phyloP scores from a whole-genome alignment of 1,140 invertebrate species.

The Drepana arcuata region DNA sequence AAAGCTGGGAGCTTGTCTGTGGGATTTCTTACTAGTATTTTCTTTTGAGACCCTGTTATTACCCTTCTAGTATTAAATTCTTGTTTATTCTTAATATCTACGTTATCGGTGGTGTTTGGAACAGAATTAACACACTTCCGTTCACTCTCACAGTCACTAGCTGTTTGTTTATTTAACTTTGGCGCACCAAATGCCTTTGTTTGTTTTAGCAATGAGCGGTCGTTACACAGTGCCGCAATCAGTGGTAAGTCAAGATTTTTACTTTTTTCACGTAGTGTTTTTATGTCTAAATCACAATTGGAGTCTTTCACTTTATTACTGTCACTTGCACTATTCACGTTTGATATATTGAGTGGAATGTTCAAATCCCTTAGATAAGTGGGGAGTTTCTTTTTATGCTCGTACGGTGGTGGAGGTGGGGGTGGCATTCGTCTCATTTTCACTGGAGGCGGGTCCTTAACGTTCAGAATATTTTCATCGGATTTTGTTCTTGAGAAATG shows the following conservation, averaged over 20 bases:
- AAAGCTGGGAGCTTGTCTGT: conserved; percentile 60
- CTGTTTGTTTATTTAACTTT: conserved; percentile 72
- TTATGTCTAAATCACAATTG: conserved; percentile 80
- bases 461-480: conserved; percentile 84
- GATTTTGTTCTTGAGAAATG: conserved; percentile 79
- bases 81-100: conserved; percentile 59
- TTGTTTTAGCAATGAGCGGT: conserved; percentile 86
- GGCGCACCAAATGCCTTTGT: conserved; percentile 86
- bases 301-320: conserved; percentile 41
- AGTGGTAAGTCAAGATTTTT: conserved; percentile 89
- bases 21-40: conserved; percentile 53
- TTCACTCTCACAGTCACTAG: conserved; percentile 62
- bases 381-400: conserved; percentile 65
- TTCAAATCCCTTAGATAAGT: conserved; percentile 42
- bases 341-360: conserved; percentile 21
- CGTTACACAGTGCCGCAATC: conserved; percentile 91
- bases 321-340: conserved; percentile 28
- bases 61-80: conserved; percentile 39
- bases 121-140: conserved; percentile 46
- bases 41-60: conserved; percentile 42
- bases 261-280: conserved; percentile 87
- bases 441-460: conserved; percentile 72
- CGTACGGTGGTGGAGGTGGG: conserved; percentile 81
- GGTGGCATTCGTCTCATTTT: conserved; percentile 79
- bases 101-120: conserved; percentile 55